Evolutionary conservation across 2,797 vertebrate genomes (phyloP), one percentile per base, ranked within the genome.

Genomic region (Schizothorax lantsangensis): DNA sequence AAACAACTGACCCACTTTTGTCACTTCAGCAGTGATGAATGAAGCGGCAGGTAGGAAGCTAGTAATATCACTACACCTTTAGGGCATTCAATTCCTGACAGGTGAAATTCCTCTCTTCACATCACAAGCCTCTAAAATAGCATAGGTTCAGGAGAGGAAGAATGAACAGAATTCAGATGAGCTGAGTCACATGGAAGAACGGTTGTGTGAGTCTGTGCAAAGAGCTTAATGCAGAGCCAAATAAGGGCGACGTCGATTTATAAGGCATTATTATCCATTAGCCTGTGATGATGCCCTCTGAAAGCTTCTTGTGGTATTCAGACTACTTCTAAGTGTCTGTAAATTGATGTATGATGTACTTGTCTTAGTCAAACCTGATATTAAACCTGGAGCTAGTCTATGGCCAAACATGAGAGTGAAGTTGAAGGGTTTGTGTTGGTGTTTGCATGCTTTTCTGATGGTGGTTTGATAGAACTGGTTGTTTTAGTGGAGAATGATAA

Each of bases 61-160:
- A 7, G 5, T 30, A 83, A 72, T 71, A 54, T 59, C 36, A 7
- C 64, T 21, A 36, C 36, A 72, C 68, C 84, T 71, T 88, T 7
- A 83, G 88, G 81, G 78, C 59, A 84, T 88, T 86, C 77, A 79
- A 88, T 86, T 66, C 69, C 84, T 88, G 86, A 86, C 84, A 77
- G 86, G 43, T 84, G 79, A 77, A 79, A 88, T 80, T 83, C 59
- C 62, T 68, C 57, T 73, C 71, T 75, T 89, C 49, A 83, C 62
- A 85, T 90, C 82, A 79, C 52, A 74, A 84, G 52, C 73, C 82
- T 85, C 57, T 83, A 79, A 85, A 88, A 88, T 88, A 86, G n/a
- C 62, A 71, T 36, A 40, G 83, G 54, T 83, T 85, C 68, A 57
- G 68, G 43, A 54, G 66, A 81, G 40, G 79, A 45, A 79, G 73